Conservation (phyloP, 2,888 invertebrate species). For the Lycia hirtaria region DNA sequence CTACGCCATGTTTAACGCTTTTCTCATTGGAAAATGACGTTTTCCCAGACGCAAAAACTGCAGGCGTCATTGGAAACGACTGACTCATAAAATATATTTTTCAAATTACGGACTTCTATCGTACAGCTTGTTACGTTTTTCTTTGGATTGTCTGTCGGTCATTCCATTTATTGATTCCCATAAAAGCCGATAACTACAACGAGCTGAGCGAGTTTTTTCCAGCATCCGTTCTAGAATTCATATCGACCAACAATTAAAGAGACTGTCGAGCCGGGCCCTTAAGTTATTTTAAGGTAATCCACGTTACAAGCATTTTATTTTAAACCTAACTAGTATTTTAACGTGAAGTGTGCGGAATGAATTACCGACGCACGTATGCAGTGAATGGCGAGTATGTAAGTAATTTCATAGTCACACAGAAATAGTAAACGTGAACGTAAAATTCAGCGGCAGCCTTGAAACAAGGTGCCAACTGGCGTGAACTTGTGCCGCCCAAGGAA, state of each 20-base stretch:
- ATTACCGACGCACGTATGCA: constrained; percentile 47
- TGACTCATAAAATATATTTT: constrained; percentile 10
- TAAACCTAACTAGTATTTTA: constrained; percentile 47
- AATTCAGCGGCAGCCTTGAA: constrained; percentile 61
- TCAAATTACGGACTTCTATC: constrained; percentile 11
- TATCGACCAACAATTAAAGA: constrained; percentile 32
- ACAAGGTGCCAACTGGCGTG: constrained; percentile 56
- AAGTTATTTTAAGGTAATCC: constrained; percentile 40
- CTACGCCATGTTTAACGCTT: too few species aligned
- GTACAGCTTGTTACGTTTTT: constrained; percentile 8
- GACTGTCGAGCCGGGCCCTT: constrained; percentile 17
- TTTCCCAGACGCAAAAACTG: neutral
- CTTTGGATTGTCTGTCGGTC: constrained; percentile 24
- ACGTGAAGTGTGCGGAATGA: constrained; percentile 46
- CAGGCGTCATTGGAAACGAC: constrained; percentile 15
- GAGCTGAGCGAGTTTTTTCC: constrained; percentile 34
- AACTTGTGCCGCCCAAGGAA: constrained; percentile 53
- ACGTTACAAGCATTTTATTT: constrained; percentile 47
- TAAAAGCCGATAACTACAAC: constrained; percentile 35
- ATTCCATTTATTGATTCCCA: constrained; percentile 39
- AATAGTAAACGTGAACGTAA: constrained; percentile 63
- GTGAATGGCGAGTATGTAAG: constrained; percentile 59
- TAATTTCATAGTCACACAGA: constrained; percentile 52
- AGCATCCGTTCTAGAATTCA: constrained; percentile 33
- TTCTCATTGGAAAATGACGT: too few species aligned